phyloP scores from a whole-genome alignment of 2,113 vertebrate genomes.

The Anoplopoma fimbria region DNA sequence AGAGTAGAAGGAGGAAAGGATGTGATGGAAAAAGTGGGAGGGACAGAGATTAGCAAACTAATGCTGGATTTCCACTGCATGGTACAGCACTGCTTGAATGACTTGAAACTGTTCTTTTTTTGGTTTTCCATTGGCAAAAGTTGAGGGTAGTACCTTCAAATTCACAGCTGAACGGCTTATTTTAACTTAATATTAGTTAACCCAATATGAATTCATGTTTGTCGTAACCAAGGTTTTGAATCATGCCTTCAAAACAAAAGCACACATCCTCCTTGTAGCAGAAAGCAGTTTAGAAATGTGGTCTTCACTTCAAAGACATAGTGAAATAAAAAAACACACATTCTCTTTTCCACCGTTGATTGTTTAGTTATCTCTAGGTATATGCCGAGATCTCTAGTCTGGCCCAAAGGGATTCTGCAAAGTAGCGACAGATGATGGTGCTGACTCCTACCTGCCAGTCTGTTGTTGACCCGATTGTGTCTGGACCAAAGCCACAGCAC shows the following conservation, averaged over 20 bases:
- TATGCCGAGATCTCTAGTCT: background rate
- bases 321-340: background rate
- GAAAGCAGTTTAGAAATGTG: background rate
- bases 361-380: background rate
- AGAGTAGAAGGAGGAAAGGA: conserved; percentile 15
- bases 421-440: background rate
- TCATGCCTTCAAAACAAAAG: background rate
- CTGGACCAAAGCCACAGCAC: conserved; percentile 92
- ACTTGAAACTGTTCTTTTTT: background rate
- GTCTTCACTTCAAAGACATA: background rate
- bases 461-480: conserved; percentile 93
- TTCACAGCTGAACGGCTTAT: no score
- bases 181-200: background rate
- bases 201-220: background rate
- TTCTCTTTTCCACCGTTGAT: background rate
- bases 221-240: background rate
- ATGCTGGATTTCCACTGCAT: background rate
- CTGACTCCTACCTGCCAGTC: conserved; percentile 86
- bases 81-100: background rate
- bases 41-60: background rate
- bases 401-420: background rate
- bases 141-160: background rate
- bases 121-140: background rate
- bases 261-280: background rate
- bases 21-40: conserved; percentile 3